Evolutionary conservation across 2,888 invertebrate genomes (phyloP).

Genomic region (Tipula unca): DNA sequence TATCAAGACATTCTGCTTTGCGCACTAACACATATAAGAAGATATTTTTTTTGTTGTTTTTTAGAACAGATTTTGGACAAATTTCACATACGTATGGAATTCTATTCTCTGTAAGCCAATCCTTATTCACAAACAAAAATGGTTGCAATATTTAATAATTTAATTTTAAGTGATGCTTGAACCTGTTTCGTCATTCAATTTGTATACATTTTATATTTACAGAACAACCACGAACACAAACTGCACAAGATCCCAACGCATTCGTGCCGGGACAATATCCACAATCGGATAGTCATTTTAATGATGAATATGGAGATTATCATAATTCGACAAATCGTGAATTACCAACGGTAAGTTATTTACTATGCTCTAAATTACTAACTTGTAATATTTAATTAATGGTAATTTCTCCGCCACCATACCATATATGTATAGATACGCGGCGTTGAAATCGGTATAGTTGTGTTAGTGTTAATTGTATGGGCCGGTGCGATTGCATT

Average conservation of each 20-base stretch:
- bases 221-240: slow-evolving; percentile 65
- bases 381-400: too few species aligned
- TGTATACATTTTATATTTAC: slow-evolving; percentile 29
- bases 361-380: too few species aligned
- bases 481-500: slow-evolving; percentile 82
- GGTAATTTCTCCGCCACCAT: slow-evolving; percentile 21
- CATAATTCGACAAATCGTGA: slow-evolving; percentile 36
- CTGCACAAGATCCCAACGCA: slow-evolving; percentile 55
- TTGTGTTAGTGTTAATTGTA: slow-evolving; percentile 68
- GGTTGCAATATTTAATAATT: too few species aligned
- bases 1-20: too few species aligned
- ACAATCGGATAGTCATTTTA: slow-evolving; percentile 35
- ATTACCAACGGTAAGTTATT: slow-evolving; percentile 37
- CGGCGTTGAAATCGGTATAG: slow-evolving; percentile 84
- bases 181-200: too few species aligned
- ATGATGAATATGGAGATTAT: slow-evolving; percentile 29
- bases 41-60: too few species aligned
- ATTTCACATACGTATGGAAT: too few species aligned
- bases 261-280: slow-evolving; percentile 42
- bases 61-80: too few species aligned
- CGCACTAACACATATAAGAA: too few species aligned
- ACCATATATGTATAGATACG: slow-evolving; percentile 53
- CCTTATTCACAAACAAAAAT: too few species aligned
- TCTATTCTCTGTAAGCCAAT: too few species aligned
- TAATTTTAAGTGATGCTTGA: too few species aligned